Evolutionary conservation across 2,113 vertebrate species (phyloP), one percentile per base, ranked within the genome.

Genomic region (Tetraodon nigroviridis): DNA sequence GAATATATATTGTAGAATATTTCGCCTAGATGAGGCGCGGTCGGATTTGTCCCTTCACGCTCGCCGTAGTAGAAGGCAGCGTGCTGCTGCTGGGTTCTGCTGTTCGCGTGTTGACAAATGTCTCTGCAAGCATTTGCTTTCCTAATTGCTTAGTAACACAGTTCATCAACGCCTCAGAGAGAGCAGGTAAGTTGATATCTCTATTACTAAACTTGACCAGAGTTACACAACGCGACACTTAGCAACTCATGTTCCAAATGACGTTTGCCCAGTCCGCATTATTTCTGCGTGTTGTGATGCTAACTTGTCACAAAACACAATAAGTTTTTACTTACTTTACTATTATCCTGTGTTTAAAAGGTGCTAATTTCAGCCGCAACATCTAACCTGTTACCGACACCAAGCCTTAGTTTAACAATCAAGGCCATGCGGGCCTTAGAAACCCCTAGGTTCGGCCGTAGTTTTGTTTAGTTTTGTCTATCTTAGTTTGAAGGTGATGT

Each of bases 101-200:
- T 1, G 6, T 10, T 1, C 58, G 48, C 67, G 61, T 71, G 61
- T 58, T 64, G 51, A 50, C 42, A 22, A 24, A 1, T 15, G 24
- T 3, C 24, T 20, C 3, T 16, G 0, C 16, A 37, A 18, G 0
- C 10, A n/a, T 7, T 2, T 29, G 20, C 45, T 22, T 1, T 21
- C 5, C 40, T 1, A 0, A 49, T 42, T 18, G 18, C 4, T 47
- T 0, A 2, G 16, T 2, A 3, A 11, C 21, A 1, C 20, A 3
- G 7, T 20, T n/a, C 2, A 27, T 53, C 24, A 58, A 3, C 6
- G 21, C 57, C 0, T 14, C 37, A 32, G 20, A 2, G 55, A 46
- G 6, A 68, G 29, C 0, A 57, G 79, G 81, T 76, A 62, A 2
- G 45, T 74, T 47, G 69, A n/a, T 2, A 18, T 24, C 32, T 37